These are phyloP conservation scores for Rhabdophis nuchalis DNA, from an alignment of 2,797 vertebrate species.

Conservation along the genomic window DNA sequence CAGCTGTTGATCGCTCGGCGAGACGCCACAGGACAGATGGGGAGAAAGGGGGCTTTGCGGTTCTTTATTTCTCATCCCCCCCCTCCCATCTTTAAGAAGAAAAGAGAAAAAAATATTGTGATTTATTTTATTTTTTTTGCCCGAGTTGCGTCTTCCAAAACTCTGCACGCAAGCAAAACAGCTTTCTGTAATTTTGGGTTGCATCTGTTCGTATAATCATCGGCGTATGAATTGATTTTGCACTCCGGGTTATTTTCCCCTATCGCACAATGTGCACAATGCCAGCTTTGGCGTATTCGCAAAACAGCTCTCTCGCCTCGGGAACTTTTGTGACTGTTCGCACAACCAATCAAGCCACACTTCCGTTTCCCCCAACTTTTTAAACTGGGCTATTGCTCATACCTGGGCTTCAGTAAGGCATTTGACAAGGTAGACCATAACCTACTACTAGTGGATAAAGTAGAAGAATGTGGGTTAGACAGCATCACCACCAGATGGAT, in stretches of 20 bases:
- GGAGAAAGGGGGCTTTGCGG: neutral
- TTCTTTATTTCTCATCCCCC: neutral
- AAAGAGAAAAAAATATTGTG: neutral
- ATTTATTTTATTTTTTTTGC: neutral
- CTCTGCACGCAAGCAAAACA: neutral
- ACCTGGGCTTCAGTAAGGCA: no score
- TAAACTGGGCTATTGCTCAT: neutral
- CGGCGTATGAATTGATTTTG: slow-evolving; percentile 25
- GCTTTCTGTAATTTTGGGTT: neutral
- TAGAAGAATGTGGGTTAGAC: no score
- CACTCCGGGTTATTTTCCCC: neutral
- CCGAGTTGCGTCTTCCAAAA: neutral
- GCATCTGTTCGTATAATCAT: slow-evolving; percentile 19
- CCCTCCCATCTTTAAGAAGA: neutral
- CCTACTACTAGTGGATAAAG: no score
- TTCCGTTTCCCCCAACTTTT: neutral
- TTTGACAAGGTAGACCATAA: no score
- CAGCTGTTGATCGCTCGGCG: slow-evolving; percentile 20
- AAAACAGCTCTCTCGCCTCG: neutral
- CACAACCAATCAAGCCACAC: accelerated
- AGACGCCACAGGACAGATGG: neutral
- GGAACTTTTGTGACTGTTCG: neutral
- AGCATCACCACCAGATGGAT: no score
- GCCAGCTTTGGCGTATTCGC: neutral
- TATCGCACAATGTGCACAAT: neutral